Percentiles rank a stretch among this genome's conserved stretches.
Evolutionary conservation across 2,113 vertebrate genomes (phyloP).

Genomic region (Xiphias gladius): DNA sequence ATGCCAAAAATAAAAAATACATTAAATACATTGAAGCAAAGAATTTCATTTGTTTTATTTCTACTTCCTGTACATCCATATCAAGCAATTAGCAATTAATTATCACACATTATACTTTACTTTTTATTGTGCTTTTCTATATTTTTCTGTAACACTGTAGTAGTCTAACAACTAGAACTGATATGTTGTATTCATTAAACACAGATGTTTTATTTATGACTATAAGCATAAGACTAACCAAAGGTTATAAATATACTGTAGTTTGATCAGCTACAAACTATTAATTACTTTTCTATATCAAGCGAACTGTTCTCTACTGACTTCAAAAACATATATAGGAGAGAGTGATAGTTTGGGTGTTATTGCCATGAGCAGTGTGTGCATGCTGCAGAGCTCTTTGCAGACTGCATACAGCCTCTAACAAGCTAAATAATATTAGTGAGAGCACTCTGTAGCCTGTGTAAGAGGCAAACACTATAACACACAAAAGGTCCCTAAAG

Average conservation of each 20-base stretch:
- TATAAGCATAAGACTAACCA: neutral
- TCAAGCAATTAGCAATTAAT: slow-evolving; percentile 9
- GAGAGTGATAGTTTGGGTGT: neutral
- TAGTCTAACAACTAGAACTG: neutral
- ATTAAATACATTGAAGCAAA: neutral
- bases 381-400: slow-evolving; percentile 1
- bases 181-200: neutral
- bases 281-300: slow-evolving; percentile 8
- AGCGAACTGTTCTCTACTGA: neutral
- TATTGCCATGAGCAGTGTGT: slow-evolving; percentile 8
- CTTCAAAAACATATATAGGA: slow-evolving; percentile 15
- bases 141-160: neutral
- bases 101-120: neutral
- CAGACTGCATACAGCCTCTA: slow-evolving; percentile 4
- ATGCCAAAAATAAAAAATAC: neutral
- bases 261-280: neutral
- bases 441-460: slow-evolving; percentile 3
- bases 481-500: slow-evolving; percentile 14
- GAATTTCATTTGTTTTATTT: neutral
- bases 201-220: neutral
- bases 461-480: slow-evolving; percentile 14
- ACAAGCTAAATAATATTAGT: slow-evolving; percentile 16
- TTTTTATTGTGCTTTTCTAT: neutral
- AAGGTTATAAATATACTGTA: neutral
- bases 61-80: neutral